Base-by-base conservation (phyloP, 2,888 invertebrate genomes). In the Trissoscelio sp. region DNA sequence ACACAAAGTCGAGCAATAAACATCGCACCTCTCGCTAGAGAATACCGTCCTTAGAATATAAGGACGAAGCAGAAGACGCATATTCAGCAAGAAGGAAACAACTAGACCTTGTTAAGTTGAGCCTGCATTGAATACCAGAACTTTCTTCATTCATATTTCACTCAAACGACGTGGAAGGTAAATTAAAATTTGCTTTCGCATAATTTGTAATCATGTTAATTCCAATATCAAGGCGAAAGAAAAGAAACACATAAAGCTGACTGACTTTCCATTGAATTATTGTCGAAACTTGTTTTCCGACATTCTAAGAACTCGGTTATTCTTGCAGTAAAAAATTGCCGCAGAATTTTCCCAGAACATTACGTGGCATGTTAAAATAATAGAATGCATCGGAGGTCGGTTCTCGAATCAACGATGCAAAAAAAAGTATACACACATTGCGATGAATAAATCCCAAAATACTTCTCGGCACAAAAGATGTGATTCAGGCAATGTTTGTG, bases 1-100 rank as follows among this genome's bases (percentile, higher is more conserved):
- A 91, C 88, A 86, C 83, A 85, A 88, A 90, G 89, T 88, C 88
- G 83, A 82, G 88, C 86, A 89, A 90, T 90, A 91, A 90, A 91
- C 88, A 88, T 88, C 85, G 86, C 86, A 86, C 85, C 88, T 89
- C 88, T 88, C 88, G 87, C 87, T 88, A 86, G 88, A 89, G 88
- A 88, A 88, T 90, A 88, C 84, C 86, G 75, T 84, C 69, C 34
- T 28, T 48, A 39, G 55, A 66, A 39, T n/a, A n/a, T 48, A 51
- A 73, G 46, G 57, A 74, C 64, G 57, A 66, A 46, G 70, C 60
- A 20, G 37, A 53, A 66, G 58, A 72, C 16, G 46, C 62, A n/a
- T 18, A 39, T 51, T 58, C 31, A 34, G 64, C 31, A 11, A 31
- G 51, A 42, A 44, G 58, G 64, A 72, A 74, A 69, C 72, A 53